phyloP scores from a whole-genome alignment of 2,797 vertebrate genomes.

The Tolypeutes matacus region DNA sequence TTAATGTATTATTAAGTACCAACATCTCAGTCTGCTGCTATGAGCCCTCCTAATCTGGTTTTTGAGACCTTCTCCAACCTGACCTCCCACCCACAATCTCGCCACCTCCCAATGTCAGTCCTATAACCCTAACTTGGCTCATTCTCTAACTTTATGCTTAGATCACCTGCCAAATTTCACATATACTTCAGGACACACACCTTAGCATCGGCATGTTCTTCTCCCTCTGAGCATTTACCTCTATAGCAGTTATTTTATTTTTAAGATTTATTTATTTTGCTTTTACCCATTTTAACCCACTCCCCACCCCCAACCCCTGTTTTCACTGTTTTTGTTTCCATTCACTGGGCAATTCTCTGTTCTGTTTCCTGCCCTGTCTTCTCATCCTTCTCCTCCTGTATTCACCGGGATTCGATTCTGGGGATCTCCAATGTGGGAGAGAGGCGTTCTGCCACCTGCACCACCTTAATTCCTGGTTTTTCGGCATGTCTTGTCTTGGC shows the following conservation, averaged over 20 bases:
- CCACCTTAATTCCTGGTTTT: too few species aligned
- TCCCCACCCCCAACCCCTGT: too few species aligned
- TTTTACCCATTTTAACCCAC: too few species aligned
- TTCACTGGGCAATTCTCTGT: too few species aligned
- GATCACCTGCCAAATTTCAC: not conserved
- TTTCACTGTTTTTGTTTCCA: too few species aligned
- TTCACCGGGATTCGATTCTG: too few species aligned
- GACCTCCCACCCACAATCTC: not conserved
- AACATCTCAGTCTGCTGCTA: not conserved
- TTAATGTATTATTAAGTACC: not conserved
- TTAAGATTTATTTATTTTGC: too few species aligned
- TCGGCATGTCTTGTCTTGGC: too few species aligned
- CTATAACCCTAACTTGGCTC: not conserved
- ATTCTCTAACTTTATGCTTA: not conserved
- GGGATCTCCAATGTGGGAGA: too few species aligned
- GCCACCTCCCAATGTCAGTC: not conserved
- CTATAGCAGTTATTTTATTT: not conserved
- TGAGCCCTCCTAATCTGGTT: not conserved
- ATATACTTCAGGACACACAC: not conserved
- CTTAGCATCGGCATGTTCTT: not conserved
- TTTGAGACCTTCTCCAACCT: not conserved
- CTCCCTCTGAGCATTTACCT: not conserved
- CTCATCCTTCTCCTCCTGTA: too few species aligned
- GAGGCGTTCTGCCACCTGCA: too few species aligned
- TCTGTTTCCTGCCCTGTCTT: too few species aligned